A percentile compares a stretch with the other conserved stretches of the same genome.
These are phyloP conservation scores for Tholera decimalis DNA, from an alignment of 2,888 invertebrate species.

Conservation along the genomic window DNA sequence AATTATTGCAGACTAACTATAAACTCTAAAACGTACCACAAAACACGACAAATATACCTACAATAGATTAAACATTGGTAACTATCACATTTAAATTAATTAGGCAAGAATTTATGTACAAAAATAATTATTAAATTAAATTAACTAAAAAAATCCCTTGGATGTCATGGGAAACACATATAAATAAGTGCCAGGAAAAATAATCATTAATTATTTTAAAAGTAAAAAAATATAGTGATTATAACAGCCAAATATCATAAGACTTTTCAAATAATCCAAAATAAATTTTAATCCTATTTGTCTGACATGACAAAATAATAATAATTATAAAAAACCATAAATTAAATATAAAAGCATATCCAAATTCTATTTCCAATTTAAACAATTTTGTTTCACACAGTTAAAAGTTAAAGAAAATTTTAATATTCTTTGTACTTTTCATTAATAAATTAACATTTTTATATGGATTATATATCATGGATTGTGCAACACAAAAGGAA, in stretches of 20 bases:
- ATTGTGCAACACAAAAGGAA: conserved; percentile 22
- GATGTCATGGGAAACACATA: not conserved
- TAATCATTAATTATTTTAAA: conserved; percentile 28
- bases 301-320: conserved; percentile 49
- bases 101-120: conserved; percentile 55
- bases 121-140: conserved; percentile 38
- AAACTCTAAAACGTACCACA: conserved; percentile 42
- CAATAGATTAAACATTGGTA: conserved; percentile 46
- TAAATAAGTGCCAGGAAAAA: not conserved
- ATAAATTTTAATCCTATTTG: conserved; percentile 27
- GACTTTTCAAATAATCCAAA: not conserved
- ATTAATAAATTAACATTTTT: conserved; percentile 23
- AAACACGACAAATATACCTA: conserved; percentile 50
- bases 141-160: conserved; percentile 4
- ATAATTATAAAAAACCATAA: conserved; percentile 13
- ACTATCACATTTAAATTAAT: conserved; percentile 52
- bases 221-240: conserved; percentile 19
- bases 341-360: not conserved
- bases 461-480: conserved; percentile 6
- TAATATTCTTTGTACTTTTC: conserved; percentile 43
- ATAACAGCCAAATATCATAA: not conserved
- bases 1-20: conserved; percentile 46
- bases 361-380: too few species aligned
- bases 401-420: conserved; percentile 10
- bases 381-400: not conserved